These are phyloP conservation scores for Bombylius major DNA, from an alignment of 2,888 invertebrate genomes.

Conservation along the genomic window DNA sequence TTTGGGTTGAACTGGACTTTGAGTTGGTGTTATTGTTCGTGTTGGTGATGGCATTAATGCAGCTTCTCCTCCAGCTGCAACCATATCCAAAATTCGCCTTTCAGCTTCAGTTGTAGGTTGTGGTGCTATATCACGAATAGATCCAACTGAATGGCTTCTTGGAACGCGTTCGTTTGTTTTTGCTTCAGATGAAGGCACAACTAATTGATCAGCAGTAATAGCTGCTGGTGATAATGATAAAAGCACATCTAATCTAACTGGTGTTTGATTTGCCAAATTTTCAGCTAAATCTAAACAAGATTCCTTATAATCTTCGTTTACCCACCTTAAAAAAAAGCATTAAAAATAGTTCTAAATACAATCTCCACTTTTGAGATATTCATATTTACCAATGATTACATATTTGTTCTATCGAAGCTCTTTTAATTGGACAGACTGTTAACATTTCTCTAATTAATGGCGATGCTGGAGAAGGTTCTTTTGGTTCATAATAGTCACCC, in stretches of 20 bases:
- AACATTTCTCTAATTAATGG: conserved; percentile 89
- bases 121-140: conserved; percentile 53
- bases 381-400: conserved; percentile 70
- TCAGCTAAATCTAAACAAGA: conserved; percentile 78
- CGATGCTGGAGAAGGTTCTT: conserved; percentile 86
- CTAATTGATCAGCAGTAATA: conserved; percentile 57
- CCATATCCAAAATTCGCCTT: conserved; percentile 58
- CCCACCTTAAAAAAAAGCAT: conserved; percentile 49
- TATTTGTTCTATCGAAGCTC: conserved; percentile 88
- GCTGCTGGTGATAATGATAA: conserved; percentile 76
- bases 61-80: conserved; percentile 42
- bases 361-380: not conserved
- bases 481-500: conserved; percentile 95
- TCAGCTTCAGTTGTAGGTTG: conserved; percentile 48
- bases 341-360: not conserved
- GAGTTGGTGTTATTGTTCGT: conserved; percentile 41
- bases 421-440: conserved; percentile 76
- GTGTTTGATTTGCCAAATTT: conserved; percentile 79
- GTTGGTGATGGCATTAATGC: conserved; percentile 48
- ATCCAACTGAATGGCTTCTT: conserved; percentile 57
- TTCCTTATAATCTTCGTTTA: conserved; percentile 71
- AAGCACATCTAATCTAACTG: conserved; percentile 75
- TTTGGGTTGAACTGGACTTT: conserved; percentile 48
- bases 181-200: conserved; percentile 46
- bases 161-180: conserved; percentile 43